Percentiles rank a stretch among this genome's conserved stretches.
Evolutionary conservation across 2,797 vertebrate species (phyloP).

Genomic region (Hydrolagus colliei): DNA sequence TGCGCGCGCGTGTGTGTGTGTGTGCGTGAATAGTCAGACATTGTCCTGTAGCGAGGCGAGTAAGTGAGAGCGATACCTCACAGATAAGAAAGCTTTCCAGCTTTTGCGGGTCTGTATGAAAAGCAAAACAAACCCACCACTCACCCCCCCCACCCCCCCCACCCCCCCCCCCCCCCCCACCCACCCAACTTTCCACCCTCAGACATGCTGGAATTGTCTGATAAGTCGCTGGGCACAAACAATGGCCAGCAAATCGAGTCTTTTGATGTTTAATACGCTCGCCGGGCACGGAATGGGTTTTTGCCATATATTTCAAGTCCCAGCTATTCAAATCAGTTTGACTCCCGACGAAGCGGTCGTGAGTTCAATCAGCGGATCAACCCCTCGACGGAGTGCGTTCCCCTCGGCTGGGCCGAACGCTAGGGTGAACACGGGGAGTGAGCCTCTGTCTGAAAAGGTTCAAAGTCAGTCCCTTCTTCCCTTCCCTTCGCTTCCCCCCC

Average conservation of each 20-base stretch:
- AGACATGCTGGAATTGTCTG: not conserved
- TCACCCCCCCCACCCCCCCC: too few relatives aligned
- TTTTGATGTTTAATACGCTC: slow-evolving; percentile 21
- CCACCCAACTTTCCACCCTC: too few relatives aligned
- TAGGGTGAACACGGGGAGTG: not conserved
- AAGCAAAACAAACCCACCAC: not conserved
- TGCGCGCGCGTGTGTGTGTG: too few relatives aligned
- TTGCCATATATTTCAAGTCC: not conserved
- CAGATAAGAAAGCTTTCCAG: too few relatives aligned
- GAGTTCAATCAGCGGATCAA: not conserved
- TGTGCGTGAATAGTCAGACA: not conserved
- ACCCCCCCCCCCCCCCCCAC: too few relatives aligned
- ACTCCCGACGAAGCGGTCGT: not conserved
- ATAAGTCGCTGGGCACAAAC: not conserved
- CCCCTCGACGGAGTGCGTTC: not conserved
- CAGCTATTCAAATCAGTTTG: slow-evolving; percentile 21
- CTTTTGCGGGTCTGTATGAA: not conserved
- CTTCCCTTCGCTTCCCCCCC: slow-evolving; percentile 23
- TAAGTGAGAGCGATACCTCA: not conserved
- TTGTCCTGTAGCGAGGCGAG: not conserved
- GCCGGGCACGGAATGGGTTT: not conserved
- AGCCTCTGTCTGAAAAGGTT: not conserved
- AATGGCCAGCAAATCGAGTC: not conserved
- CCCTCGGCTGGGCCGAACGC: not conserved
- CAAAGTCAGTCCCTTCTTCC: slow-evolving; percentile 28